Conservation (phyloP, 2,113 vertebrate genomes). For the Leptodactylus fuscus region DNA sequence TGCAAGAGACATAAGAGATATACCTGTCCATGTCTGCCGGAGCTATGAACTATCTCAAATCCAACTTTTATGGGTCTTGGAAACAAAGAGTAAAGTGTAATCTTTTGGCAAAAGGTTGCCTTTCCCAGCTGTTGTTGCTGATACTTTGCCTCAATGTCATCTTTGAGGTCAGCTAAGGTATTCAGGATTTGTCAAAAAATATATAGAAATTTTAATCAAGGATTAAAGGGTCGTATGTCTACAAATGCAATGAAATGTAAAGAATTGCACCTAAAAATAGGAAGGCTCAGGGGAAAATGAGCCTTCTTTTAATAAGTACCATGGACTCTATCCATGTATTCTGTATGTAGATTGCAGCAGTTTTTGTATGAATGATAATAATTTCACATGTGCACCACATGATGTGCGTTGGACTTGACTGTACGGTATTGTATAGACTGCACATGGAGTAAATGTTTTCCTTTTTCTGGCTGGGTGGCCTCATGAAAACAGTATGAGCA, state of each 20-base stretch:
- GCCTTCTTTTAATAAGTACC: background rate
- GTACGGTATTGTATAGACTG: conserved; percentile 7
- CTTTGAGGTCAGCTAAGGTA: too few species aligned
- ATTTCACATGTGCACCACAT: background rate
- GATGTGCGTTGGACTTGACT: background rate
- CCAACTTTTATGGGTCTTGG: too few species aligned
- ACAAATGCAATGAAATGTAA: background rate
- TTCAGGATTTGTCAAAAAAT: too few species aligned
- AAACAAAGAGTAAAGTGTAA: too few species aligned
- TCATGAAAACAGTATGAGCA: conserved; percentile 10
- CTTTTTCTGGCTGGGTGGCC: conserved; percentile 33
- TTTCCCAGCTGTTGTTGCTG: too few species aligned
- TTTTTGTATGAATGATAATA: background rate
- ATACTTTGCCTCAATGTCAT: too few species aligned
- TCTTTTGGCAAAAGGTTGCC: too few species aligned
- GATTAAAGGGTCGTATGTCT: background rate
- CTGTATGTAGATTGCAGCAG: background rate
- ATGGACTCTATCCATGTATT: background rate
- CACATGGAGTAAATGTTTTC: conserved; percentile 18
- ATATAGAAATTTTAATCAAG: background rate
- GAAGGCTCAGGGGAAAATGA: background rate
- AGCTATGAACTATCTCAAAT: too few species aligned
- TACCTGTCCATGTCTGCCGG: too few species aligned
- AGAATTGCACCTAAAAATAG: background rate
- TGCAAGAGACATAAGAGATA: too few species aligned